Conservation (phyloP, 2,113 vertebrate genomes). For the Lasiurus cinereus region DNA sequence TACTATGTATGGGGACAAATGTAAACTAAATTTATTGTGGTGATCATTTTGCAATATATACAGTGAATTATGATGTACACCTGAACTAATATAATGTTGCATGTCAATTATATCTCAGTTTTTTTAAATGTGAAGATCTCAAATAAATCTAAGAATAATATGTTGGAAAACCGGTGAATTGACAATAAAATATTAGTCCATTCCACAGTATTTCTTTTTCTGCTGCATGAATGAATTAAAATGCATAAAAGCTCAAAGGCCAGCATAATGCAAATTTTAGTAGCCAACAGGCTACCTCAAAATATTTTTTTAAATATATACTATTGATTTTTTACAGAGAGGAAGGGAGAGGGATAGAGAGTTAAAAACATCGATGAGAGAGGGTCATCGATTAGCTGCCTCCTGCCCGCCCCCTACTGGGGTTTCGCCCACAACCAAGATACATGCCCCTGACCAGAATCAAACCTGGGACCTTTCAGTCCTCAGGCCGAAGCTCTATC, state of each 20-base stretch:
- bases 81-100: background rate
- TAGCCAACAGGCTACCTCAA: background rate
- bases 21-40: background rate
- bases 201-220: conserved; percentile 31
- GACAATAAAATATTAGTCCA: background rate
- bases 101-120: background rate
- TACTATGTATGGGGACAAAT: background rate
- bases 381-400: too few species aligned
- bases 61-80: background rate
- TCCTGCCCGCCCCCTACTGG: too few species aligned
- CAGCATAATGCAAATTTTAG: background rate
- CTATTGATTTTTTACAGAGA: too few species aligned
- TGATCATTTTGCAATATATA: background rate
- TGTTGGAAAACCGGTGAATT: conserved; percentile 15
- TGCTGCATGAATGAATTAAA: conserved; percentile 48
- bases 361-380: too few species aligned
- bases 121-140: background rate
- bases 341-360: too few species aligned
- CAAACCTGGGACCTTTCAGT: too few species aligned
- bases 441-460: too few species aligned
- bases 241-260: background rate
- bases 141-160: background rate
- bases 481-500: too few species aligned
- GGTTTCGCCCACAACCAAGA: too few species aligned
- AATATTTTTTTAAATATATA: background rate